A percentile compares a stretch with the other conserved stretches of the same genome.
Evolutionary conservation across 2,888 invertebrate genomes (phyloP).

Genomic region (Metacarcinus magister): DNA sequence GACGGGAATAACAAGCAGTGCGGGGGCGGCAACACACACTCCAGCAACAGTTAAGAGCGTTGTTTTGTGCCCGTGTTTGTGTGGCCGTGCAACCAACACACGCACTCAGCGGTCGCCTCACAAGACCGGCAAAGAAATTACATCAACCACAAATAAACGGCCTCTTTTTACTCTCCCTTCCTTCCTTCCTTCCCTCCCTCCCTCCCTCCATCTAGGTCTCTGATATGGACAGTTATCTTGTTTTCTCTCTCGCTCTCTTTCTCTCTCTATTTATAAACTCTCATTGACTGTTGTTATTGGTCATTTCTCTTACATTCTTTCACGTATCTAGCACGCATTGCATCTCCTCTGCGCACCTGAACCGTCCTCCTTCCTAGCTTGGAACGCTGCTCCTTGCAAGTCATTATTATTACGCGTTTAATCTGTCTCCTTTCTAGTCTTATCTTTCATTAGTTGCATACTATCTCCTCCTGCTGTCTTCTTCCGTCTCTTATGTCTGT

Average conservation of each 20-base stretch:
- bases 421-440: not conserved
- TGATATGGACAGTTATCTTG: not conserved
- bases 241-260: not conserved
- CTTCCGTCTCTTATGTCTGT: not conserved
- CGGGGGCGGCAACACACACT: not conserved
- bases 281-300: not conserved
- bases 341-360: not conserved
- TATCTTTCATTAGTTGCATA: not conserved
- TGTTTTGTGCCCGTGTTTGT: not conserved
- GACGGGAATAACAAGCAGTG: not conserved
- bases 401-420: not conserved
- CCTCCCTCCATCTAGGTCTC: not conserved
- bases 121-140: not conserved
- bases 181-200: not conserved
- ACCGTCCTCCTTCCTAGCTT: not conserved
- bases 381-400: not conserved
- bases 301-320: not conserved
- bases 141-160: not conserved
- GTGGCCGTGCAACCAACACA: not conserved
- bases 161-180: not conserved
- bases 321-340: not conserved
- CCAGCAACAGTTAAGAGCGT: not conserved
- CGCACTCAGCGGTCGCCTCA: not conserved
- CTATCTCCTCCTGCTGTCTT: not conserved
- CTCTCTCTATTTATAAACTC: not conserved